phyloP scores from a whole-genome alignment of 2,797 vertebrate genomes.

The Ceyx erithaca region DNA sequence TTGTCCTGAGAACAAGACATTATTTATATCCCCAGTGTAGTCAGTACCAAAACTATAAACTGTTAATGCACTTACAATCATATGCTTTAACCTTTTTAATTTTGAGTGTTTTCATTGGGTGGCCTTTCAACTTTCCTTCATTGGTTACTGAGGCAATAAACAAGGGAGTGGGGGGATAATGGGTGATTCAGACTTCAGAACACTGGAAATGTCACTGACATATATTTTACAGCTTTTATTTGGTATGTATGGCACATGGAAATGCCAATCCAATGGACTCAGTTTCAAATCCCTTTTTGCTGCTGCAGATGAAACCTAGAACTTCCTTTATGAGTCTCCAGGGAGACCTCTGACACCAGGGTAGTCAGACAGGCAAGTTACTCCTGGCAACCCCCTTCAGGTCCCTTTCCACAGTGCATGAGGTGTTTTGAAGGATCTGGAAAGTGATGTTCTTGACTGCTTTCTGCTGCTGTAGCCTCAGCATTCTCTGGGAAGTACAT shows the following conservation, averaged over 20 bases:
- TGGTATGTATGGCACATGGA: background rate
- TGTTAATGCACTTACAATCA: background rate
- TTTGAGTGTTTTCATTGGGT: constrained; percentile 22
- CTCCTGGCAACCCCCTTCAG: background rate
- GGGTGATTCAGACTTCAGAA: background rate
- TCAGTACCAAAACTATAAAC: background rate
- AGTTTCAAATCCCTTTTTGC: background rate
- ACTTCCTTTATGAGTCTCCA: background rate
- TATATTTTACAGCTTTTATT: background rate
- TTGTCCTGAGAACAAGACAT: background rate
- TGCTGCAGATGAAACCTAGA: background rate
- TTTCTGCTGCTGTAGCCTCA: no score
- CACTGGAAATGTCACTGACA: constrained; percentile 16
- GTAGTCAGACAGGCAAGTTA: background rate
- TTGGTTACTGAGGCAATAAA: constrained; percentile 16
- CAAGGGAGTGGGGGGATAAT: background rate
- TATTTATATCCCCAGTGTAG: background rate
- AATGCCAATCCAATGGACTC: background rate
- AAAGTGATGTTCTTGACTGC: background rate
- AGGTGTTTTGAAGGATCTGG: background rate
- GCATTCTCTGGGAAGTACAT: background rate
- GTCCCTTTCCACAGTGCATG: rapidly evolving
- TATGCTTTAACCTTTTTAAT: constrained; percentile 46
- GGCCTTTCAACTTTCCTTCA: constrained; percentile 22
- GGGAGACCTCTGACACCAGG: background rate